Base-by-base conservation (phyloP, 2,113 vertebrate species). In the Trematocara variabile region DNA sequence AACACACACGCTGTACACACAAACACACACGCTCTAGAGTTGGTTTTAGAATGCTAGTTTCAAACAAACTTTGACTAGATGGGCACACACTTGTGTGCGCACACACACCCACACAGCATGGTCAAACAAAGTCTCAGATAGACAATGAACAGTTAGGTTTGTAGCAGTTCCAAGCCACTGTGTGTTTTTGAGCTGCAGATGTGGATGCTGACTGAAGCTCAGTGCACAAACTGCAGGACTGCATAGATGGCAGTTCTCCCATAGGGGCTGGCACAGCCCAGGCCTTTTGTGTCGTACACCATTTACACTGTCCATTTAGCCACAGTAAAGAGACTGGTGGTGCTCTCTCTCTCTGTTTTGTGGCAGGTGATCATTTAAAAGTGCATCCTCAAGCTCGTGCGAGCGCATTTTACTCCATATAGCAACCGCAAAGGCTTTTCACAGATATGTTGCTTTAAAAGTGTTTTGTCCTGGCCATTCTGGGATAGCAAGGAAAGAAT, bases 181-280 rank as follows among this genome's bases (percentile, higher is more conserved):
- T 88, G 88, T 93, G 89, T 82, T 88, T 92, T 89, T 91, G 90
- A 93, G 87, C 91, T 92, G 87, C 83, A 92, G 89, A 92, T 94
- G 92, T 86, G 87, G 89, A 82, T 73, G 86, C 90, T 83, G 90
- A 94, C 91, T 91, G 94, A 92, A 90, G 84, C 92, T 92, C 88
- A 89, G 89, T 84, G 89, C 87, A 89, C 84, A 87, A 82, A 87
- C 92, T 92, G 93, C 92, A 86, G 90, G 92, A 83, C 94, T 93
- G 92, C 87, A 84, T 90, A 86, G 91, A 92, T 91, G 93, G 88
- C 87, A 83, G 89, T 93, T 81, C 86, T 91, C 91, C 91, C 92
- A 92, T 82, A 86, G 87, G 90, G 84, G 91, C 89, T 87, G 88
- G 89, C 89, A 83, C 88, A 86, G 88, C 81, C 78, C 5, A 3